These are phyloP conservation scores for Dasysyrphus albostriatus DNA, from an alignment of 2,888 invertebrate species.

Conservation along the genomic window DNA sequence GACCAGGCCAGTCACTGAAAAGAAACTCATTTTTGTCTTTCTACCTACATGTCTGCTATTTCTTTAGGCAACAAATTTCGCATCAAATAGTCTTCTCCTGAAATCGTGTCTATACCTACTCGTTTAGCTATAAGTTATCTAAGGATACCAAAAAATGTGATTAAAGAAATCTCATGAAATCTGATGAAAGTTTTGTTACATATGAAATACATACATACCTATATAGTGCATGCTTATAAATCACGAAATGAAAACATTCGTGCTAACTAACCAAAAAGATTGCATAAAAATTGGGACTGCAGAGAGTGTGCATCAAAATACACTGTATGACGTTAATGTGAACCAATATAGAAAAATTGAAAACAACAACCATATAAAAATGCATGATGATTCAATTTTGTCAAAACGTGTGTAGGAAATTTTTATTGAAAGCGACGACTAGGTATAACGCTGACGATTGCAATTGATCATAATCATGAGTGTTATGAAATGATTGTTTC, in stretches of 20 bases:
- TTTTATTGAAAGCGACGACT: not conserved
- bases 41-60: not conserved
- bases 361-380: not conserved
- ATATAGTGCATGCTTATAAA: not conserved
- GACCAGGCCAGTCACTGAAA: not conserved
- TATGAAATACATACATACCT: not conserved
- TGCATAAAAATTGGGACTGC: conserved; percentile 22
- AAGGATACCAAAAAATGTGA: not conserved
- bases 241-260: conserved; percentile 19
- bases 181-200: conserved; percentile 22
- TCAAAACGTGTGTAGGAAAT: conserved; percentile 27
- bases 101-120: not conserved
- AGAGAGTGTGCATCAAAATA: not conserved
- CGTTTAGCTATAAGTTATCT: not conserved
- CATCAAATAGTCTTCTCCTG: not conserved
- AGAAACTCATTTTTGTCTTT: not conserved
- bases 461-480: conserved; percentile 22
- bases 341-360: not conserved
- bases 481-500: conserved; percentile 11
- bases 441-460: not conserved
- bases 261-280: conserved; percentile 12
- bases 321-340: conserved; percentile 4
- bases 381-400: conserved; percentile 17
- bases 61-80: not conserved
- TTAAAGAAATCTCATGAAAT: conserved; percentile 13